These are phyloP conservation scores for Bergia sp. DNA, from an alignment of 92 coral and sea anemone genomes.

Conservation along the genomic window DNA sequence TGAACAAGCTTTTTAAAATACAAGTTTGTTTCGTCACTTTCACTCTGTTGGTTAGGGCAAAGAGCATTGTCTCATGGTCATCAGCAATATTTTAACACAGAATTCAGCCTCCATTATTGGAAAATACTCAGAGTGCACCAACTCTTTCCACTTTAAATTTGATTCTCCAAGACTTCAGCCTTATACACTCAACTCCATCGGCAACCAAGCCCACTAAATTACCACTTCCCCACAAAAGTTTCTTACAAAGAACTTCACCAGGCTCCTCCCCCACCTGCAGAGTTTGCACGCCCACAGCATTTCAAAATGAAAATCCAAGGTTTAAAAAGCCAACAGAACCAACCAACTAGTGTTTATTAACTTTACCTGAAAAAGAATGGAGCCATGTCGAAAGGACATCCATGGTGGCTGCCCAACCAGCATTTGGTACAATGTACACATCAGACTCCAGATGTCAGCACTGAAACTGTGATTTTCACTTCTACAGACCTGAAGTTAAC, in stretches of 20 bases:
- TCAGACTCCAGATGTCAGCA: conserved; percentile 87
- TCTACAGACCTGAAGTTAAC: conserved; percentile 65
- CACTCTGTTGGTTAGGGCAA: background rate
- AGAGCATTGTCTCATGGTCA: background rate
- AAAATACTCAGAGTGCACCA: too few species aligned
- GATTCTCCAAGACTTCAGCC: background rate
- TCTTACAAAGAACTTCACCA: background rate
- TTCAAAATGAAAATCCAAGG: background rate
- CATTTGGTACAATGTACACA: conserved; percentile 75
- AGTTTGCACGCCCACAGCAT: background rate
- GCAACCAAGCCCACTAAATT: background rate
- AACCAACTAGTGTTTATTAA: background rate
- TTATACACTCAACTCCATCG: background rate
- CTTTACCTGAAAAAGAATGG: conserved; percentile 63
- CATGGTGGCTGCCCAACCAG: conserved; percentile 79
- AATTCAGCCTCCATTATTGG: too few species aligned
- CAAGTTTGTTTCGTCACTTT: background rate
- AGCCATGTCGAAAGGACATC: conserved; percentile 52
- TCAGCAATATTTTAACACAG: background rate
- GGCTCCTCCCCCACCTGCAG: background rate
- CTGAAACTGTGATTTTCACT: conserved; percentile 74
- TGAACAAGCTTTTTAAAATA: too few species aligned
- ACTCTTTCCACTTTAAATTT: too few species aligned
- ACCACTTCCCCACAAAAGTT: too few species aligned
- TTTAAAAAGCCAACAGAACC: background rate